A percentile compares a stretch with the other conserved stretches of the same genome.
These are phyloP conservation scores for Gymnocephalus cernua DNA, from an alignment of 2,113 vertebrate genomes.

Conservation along the genomic window DNA sequence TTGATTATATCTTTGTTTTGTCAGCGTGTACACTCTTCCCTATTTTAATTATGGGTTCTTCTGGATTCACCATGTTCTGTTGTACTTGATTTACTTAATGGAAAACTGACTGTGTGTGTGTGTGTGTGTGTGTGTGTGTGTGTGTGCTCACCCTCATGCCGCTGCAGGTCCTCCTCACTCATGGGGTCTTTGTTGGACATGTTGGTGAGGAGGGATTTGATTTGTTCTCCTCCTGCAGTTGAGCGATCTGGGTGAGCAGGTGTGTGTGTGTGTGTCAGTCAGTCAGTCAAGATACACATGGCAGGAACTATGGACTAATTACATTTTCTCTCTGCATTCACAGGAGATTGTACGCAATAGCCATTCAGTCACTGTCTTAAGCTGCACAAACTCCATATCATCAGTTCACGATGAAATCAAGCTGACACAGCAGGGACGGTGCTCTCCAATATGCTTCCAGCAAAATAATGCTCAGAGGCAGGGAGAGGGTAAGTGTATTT, in stretches of 20 bases:
- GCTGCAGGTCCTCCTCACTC: conserved; percentile 96
- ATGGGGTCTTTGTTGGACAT: conserved; percentile 91
- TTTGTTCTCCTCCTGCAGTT: conserved; percentile 98
- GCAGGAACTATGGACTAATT: background rate
- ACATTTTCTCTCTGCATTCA: background rate
- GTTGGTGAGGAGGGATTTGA: conserved; percentile 91
- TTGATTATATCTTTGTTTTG: background rate
- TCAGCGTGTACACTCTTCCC: background rate
- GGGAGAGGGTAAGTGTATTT: conserved; percentile 84
- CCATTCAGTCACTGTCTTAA: conserved; percentile 87
- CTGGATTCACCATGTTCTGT: background rate
- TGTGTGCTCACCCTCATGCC: conserved; percentile 89
- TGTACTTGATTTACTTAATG: background rate
- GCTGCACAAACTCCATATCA: conserved; percentile 84
- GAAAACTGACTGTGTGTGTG: background rate
- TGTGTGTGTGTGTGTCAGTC: too few relatives aligned
- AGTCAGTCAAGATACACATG: too few relatives aligned
- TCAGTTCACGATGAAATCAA: conserved; percentile 89
- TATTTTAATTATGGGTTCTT: background rate
- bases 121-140: background rate
- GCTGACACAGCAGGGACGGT: conserved; percentile 85
- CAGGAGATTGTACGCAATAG: conserved; percentile 90
- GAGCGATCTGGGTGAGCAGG: conserved; percentile 94
- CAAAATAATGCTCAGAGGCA: conserved; percentile 83
- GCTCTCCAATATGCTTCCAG: conserved; percentile 82